These are phyloP conservation scores for Saccostrea glomerata DNA, from an alignment of 1,140 invertebrate genomes.

Conservation along the genomic window DNA sequence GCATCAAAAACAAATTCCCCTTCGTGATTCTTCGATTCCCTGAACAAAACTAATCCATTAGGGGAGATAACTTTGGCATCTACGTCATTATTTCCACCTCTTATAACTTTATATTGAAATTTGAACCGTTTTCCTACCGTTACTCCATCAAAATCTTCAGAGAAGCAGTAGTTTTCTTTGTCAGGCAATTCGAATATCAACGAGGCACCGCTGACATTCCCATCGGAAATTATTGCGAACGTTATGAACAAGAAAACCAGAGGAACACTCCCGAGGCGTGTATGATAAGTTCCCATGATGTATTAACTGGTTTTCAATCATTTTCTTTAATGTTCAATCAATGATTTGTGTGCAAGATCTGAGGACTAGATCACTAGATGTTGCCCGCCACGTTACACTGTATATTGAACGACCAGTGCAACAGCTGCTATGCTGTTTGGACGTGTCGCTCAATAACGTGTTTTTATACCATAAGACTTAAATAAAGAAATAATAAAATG, in stretches of 20 bases:
- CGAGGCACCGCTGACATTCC: slow-evolving; percentile 46
- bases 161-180: slow-evolving; percentile 65
- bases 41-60: slow-evolving; percentile 92
- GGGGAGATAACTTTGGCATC: slow-evolving; percentile 95
- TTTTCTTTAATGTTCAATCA: neutral
- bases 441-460: neutral
- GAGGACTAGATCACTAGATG: neutral
- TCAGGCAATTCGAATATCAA: slow-evolving; percentile 67
- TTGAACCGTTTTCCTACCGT: slow-evolving; percentile 58
- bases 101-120: slow-evolving; percentile 88
- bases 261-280: neutral
- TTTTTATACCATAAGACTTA: too few species aligned
- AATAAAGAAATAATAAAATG: too few species aligned
- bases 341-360: neutral
- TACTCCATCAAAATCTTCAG: slow-evolving; percentile 60
- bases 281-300: neutral
- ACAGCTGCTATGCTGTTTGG: neutral
- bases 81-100: slow-evolving; percentile 98
- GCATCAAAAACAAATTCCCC: slow-evolving; percentile 92
- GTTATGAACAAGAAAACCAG: slow-evolving; percentile 5
- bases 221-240: neutral
- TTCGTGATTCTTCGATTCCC: slow-evolving; percentile 92
- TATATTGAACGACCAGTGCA: neutral
- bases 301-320: slow-evolving; percentile 3
- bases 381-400: neutral